These are phyloP conservation scores for Caranx ignobilis DNA, from an alignment of 2,113 vertebrate species.

Conservation along the genomic window DNA sequence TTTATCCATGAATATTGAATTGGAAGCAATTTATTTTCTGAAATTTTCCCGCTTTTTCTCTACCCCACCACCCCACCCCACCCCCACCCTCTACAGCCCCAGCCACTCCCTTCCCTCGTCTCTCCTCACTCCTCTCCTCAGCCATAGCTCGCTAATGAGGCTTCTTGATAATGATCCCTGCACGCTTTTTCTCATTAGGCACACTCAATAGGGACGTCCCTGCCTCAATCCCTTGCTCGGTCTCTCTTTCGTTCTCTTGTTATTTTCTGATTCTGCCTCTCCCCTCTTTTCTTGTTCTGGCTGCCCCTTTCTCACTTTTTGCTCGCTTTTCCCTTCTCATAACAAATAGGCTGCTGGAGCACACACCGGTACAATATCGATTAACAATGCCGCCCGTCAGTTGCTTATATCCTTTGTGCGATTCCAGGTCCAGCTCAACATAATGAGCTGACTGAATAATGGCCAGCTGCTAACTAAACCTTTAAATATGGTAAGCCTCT, in stretches of 20 bases:
- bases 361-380: conserved; percentile 72
- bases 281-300: conserved; percentile 56
- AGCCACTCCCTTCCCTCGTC: conserved; percentile 31
- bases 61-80: neutral
- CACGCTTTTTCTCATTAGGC: conserved; percentile 83
- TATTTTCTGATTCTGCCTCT: conserved; percentile 68
- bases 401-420: conserved; percentile 49
- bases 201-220: conserved; percentile 78
- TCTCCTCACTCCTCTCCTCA: conserved; percentile 63
- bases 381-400: conserved; percentile 64
- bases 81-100: neutral
- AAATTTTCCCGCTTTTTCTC: conserved; percentile 28
- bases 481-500: conserved; percentile 63
- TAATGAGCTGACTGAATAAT: conserved; percentile 76
- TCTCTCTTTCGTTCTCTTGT: conserved; percentile 73
- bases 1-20: conserved; percentile 83
- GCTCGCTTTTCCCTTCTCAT: conserved; percentile 40
- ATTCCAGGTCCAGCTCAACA: conserved; percentile 50
- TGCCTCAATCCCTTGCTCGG: conserved; percentile 63
- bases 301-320: conserved; percentile 33
- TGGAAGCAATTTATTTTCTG: conserved; percentile 79
- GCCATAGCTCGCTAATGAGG: conserved; percentile 79
- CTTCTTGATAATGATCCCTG: conserved; percentile 85
- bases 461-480: conserved; percentile 69
- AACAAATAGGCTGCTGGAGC: conserved; percentile 56